These are phyloP conservation scores for Lophochroa leadbeateri DNA, from an alignment of 2,113 vertebrate species.

Conservation along the genomic window DNA sequence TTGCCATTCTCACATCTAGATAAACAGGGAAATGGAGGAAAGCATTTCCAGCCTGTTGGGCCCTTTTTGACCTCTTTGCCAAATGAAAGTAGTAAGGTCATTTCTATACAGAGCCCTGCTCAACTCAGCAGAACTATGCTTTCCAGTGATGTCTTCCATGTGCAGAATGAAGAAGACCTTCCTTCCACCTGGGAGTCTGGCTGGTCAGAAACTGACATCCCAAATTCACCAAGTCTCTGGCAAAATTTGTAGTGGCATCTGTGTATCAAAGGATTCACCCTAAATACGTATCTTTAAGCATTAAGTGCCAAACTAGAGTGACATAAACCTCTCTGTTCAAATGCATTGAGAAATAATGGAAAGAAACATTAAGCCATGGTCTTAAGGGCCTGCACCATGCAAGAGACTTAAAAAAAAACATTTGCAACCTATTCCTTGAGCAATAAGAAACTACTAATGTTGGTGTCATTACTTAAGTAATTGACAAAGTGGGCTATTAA, in stretches of 20 bases:
- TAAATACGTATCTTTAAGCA: background rate
- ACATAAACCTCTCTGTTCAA: background rate
- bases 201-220: background rate
- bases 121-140: accelerated
- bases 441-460: background rate
- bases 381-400: background rate
- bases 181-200: background rate
- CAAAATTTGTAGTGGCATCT: background rate
- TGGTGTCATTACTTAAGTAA: background rate
- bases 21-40: background rate
- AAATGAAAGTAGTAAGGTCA: background rate
- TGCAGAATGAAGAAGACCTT: background rate
- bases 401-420: background rate
- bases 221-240: background rate
- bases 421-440: background rate
- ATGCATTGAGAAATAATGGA: background rate
- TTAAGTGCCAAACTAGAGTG: background rate
- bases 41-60: background rate
- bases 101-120: background rate
- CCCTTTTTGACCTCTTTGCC: background rate
- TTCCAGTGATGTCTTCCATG: background rate
- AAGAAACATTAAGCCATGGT: background rate
- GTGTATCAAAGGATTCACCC: background rate
- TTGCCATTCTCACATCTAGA: background rate
- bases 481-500: background rate